These are phyloP conservation scores for Azemiops feae DNA, from an alignment of 2,113 vertebrate genomes.

Conservation along the genomic window DNA sequence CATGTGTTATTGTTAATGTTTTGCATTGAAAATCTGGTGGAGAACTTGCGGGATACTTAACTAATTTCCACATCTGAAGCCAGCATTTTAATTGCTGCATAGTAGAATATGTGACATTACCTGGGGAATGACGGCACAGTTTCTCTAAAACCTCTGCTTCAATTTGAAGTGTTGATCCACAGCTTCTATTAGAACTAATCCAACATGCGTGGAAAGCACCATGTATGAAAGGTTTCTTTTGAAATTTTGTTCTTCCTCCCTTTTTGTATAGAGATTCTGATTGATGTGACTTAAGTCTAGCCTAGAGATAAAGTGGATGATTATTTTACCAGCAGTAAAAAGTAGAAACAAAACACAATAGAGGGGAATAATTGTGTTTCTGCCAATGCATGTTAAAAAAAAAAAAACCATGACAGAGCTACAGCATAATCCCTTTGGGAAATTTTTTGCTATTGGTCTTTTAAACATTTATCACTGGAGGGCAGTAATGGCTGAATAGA, in stretches of 20 bases:
- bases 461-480: constrained; percentile 48
- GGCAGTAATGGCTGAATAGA: constrained; percentile 46
- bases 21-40: neutral
- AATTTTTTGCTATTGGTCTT: constrained; percentile 24
- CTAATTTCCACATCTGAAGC: neutral
- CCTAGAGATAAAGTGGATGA: constrained; percentile 9
- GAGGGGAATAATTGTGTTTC: neutral
- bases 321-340: neutral
- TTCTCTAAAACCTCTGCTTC: neutral
- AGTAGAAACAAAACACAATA: neutral
- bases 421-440: neutral
- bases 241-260: neutral
- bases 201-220: neutral
- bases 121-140: neutral
- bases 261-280: neutral
- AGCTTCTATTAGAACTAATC: neutral
- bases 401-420: neutral
- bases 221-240: neutral
- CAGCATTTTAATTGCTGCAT: neutral
- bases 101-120: neutral
- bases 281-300: neutral
- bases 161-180: neutral
- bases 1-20: neutral
- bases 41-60: neutral
- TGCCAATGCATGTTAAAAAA: neutral